phyloP scores from a whole-genome alignment of 2,113 vertebrate species.

The Nothobranchius furzeri region DNA sequence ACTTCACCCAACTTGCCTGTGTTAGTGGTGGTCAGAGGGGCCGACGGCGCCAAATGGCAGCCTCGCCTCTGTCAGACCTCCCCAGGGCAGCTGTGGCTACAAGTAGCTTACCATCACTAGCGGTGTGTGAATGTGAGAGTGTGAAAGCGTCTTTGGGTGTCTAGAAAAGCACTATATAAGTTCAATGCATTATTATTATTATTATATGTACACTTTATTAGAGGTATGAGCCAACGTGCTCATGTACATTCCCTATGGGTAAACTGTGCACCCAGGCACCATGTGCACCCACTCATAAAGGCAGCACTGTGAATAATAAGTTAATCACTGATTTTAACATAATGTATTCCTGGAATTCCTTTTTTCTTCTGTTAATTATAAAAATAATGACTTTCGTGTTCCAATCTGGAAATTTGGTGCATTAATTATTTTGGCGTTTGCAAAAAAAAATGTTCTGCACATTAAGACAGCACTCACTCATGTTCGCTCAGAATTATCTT shows the following conservation, averaged over 20 bases:
- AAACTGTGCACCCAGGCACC: conserved; percentile 34
- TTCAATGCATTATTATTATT: too few species aligned
- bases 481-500: conserved; percentile 7
- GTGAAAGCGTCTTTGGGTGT: too few species aligned
- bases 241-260: background rate
- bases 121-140: too few species aligned
- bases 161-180: too few species aligned
- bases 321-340: conserved; percentile 34
- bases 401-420: conserved; percentile 25
- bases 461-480: conserved; percentile 37
- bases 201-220: too few species aligned
- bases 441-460: conserved; percentile 24
- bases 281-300: conserved; percentile 39
- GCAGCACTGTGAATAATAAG: conserved; percentile 36
- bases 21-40: too few species aligned
- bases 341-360: conserved; percentile 46
- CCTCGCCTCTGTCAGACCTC: too few species aligned
- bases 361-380: conserved; percentile 16
- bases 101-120: too few species aligned
- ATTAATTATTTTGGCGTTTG: conserved; percentile 40
- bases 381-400: conserved; percentile 28
- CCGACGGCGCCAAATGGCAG: too few species aligned
- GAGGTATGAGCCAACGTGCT: too few species aligned
- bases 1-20: too few species aligned
- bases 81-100: too few species aligned